phyloP scores from a whole-genome alignment of 2,797 vertebrate genomes.

The Peromyscus attwateri region DNA sequence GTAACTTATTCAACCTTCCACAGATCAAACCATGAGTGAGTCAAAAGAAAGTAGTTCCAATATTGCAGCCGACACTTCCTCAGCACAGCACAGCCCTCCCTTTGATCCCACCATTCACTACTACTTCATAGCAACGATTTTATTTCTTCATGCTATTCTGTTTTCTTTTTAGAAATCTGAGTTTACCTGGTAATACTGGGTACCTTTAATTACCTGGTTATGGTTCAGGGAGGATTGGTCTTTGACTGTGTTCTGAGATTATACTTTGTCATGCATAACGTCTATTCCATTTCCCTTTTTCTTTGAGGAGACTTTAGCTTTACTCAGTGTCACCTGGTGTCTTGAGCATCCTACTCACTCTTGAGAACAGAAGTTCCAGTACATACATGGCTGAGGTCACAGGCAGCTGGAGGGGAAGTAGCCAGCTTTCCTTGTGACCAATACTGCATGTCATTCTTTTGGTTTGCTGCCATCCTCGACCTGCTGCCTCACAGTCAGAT shows the following conservation, averaged over 20 bases:
- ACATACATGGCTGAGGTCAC: neutral
- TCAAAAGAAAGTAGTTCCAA: rapidly evolving
- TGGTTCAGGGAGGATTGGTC: neutral
- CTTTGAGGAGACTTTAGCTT: neutral
- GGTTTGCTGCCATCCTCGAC: rapidly evolving
- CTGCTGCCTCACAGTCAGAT: rapidly evolving
- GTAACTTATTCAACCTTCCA: too few species aligned
- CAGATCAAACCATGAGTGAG: too few species aligned
- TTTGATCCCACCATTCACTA: rapidly evolving
- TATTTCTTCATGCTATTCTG: neutral
- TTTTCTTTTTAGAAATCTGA: neutral
- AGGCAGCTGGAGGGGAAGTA: neutral
- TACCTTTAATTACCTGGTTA: neutral
- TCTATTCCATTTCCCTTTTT: neutral
- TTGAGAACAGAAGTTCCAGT: neutral
- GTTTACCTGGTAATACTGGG: neutral
- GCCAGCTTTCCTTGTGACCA: neutral
- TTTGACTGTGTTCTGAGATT: neutral
- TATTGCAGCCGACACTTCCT: too few species aligned
- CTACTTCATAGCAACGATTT: neutral
- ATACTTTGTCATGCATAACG: neutral
- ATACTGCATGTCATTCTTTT: rapidly evolving
- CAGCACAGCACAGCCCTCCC: rapidly evolving
- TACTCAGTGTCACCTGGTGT: neutral
- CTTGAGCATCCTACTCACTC: neutral